Evolutionary conservation across 2,888 invertebrate genomes (phyloP).

Genomic region (Chloroclystis v-ata): DNA sequence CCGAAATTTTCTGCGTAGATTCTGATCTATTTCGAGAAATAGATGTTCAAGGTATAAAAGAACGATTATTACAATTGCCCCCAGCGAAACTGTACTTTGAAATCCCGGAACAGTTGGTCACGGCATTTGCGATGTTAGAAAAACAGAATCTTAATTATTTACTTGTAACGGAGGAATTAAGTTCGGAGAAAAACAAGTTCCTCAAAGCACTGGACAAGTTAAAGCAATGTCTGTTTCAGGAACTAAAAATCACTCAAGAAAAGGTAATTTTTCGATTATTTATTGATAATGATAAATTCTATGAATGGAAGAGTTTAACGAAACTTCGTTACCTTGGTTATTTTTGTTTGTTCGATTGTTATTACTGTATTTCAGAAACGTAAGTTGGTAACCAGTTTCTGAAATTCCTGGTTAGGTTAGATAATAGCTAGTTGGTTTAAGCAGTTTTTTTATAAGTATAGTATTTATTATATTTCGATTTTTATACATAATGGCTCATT

Average conservation of each 20-base stretch:
- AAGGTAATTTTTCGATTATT: conserved; percentile 43
- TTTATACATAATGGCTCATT: too few species aligned
- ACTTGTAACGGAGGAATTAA: conserved; percentile 63
- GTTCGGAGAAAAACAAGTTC: conserved; percentile 60
- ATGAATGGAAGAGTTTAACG: too few species aligned
- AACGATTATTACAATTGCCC: conserved; percentile 47
- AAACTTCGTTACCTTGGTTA: too few species aligned
- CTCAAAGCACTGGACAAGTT: conserved; percentile 49
- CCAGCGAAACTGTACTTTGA: conserved; percentile 60
- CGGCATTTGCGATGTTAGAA: conserved; percentile 57
- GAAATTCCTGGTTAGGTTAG: too few species aligned
- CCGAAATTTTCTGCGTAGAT: conserved; percentile 52
- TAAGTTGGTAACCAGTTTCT: too few species aligned
- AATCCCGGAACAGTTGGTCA: conserved; percentile 54
- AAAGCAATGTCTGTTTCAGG: conserved; percentile 46
- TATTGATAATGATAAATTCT: background rate
- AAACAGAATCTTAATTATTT: conserved; percentile 70
- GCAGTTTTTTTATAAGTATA: too few species aligned
- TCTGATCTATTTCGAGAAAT: conserved; percentile 55
- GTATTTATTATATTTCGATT: too few species aligned
- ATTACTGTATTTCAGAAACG: too few species aligned
- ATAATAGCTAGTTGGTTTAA: too few species aligned
- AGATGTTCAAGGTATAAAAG: conserved; percentile 40
- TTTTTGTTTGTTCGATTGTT: too few species aligned
- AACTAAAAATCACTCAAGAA: conserved; percentile 54